phyloP scores from a whole-genome alignment of 2,113 vertebrate species.

The Lepus timidus region DNA sequence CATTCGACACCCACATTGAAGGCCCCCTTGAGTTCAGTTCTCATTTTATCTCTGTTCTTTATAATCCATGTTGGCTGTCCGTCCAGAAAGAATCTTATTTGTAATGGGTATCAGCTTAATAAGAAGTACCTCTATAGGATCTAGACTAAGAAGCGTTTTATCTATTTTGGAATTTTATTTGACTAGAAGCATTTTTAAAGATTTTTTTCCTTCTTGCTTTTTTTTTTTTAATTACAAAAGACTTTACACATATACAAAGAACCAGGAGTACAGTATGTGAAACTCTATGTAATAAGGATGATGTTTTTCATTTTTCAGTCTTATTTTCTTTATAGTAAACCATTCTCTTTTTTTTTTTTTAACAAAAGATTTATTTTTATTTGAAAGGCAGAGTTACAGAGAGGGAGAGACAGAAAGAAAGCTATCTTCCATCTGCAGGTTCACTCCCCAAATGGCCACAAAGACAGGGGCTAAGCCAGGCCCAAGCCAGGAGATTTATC shows the following conservation, averaged over 20 bases:
- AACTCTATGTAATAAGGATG: not conserved
- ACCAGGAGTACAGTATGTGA: not conserved
- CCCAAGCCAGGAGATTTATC: too few relatives aligned
- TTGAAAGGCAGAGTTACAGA: too few relatives aligned
- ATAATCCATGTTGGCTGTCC: not conserved
- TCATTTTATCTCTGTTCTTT: slow-evolving; percentile 49
- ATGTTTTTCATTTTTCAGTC: slow-evolving; percentile 2
- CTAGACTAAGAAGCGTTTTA: slow-evolving; percentile 25
- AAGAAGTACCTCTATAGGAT: not conserved
- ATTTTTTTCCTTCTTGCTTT: not conserved
- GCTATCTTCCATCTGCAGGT: too few relatives aligned
- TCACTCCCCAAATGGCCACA: too few relatives aligned
- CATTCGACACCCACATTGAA: slow-evolving; percentile 1
- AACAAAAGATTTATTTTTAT: too few relatives aligned
- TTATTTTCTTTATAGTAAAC: slow-evolving; percentile 66
- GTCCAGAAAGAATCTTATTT: not conserved
- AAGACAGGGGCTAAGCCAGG: too few relatives aligned
- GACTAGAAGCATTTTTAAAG: slow-evolving; percentile 46
- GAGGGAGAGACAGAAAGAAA: too few relatives aligned
- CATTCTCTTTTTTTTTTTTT: not conserved
- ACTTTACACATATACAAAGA: not conserved
- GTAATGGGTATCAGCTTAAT: not conserved
- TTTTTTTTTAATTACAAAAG: not conserved
- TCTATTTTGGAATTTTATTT: slow-evolving; percentile 54
- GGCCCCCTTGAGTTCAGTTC: slow-evolving; percentile 58